These are phyloP conservation scores for Eupristina koningsbergeri DNA, from an alignment of 1,140 invertebrate genomes.

Conservation along the genomic window DNA sequence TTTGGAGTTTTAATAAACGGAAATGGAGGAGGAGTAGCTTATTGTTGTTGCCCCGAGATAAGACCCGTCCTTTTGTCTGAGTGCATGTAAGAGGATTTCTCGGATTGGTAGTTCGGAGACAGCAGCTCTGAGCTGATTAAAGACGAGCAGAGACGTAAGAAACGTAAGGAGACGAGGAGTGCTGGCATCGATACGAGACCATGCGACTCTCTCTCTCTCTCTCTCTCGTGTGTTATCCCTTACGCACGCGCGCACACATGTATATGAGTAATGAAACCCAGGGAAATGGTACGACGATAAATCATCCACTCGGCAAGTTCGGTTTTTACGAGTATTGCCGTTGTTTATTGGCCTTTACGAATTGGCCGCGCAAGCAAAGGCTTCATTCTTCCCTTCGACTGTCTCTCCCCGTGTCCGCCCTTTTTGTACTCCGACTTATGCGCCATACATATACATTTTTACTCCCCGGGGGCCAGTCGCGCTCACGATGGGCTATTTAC, in stretches of 20 bases:
- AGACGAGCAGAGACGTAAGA: neutral
- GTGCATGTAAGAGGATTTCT: constrained; percentile 3
- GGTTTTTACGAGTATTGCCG: constrained; percentile 46
- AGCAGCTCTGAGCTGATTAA: constrained; percentile 10
- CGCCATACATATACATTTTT: constrained; percentile 9
- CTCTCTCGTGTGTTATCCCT: neutral
- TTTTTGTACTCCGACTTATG: neutral
- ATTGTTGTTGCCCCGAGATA: neutral
- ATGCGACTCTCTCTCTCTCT: neutral
- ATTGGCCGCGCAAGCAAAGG: constrained; percentile 20
- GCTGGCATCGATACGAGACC: neutral
- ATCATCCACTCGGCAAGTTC: constrained; percentile 43
- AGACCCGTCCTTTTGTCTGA: constrained; percentile 7
- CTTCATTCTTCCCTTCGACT: neutral
- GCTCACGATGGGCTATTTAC: constrained; percentile 3
- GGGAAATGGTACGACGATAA: constrained; percentile 41
- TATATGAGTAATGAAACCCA: constrained; percentile 42
- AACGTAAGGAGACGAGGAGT: neutral
- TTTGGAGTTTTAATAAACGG: neutral
- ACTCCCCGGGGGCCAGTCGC: constrained; percentile 27
- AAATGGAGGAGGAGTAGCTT: neutral
- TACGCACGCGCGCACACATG: no score
- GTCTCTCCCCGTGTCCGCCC: neutral
- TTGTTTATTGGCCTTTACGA: constrained; percentile 47
- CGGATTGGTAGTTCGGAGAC: neutral